Conservation (phyloP, 1,140 invertebrate genomes). For the Globodera ellingtonae region DNA sequence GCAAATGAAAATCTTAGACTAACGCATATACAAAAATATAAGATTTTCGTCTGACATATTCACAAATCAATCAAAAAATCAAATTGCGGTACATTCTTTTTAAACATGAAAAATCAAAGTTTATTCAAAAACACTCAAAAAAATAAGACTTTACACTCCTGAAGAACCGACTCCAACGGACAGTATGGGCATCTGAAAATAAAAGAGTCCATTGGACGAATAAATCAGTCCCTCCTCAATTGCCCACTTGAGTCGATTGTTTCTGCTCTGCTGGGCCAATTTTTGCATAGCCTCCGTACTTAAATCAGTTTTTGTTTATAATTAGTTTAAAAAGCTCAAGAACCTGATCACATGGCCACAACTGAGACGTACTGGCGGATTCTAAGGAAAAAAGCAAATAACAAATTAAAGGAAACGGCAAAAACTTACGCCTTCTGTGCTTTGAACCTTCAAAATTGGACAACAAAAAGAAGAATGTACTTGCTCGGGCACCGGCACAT, state of each 20-base stretch:
- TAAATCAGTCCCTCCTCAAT: neutral
- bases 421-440: constrained; percentile 74
- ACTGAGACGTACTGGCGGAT: constrained; percentile 92
- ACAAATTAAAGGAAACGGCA: neutral
- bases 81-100: too few relatives aligned
- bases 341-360: constrained; percentile 91
- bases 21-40: too few relatives aligned
- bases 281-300: constrained; percentile 90
- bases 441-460: constrained; percentile 93
- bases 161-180: constrained; percentile 89
- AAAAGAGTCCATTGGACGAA: neutral
- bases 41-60: too few relatives aligned
- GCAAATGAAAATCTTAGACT: too few relatives aligned
- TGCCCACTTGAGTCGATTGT: constrained; percentile 59
- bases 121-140: constrained; percentile 71
- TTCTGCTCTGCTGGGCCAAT: constrained; percentile 88
- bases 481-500: constrained; percentile 34
- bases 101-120: too few relatives aligned
- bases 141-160: constrained; percentile 85
- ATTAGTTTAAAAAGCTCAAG: neutral
- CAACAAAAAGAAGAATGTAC: constrained; percentile 96
- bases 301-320: constrained; percentile 65
- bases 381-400: constrained; percentile 65
- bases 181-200: constrained; percentile 91
- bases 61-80: too few relatives aligned